These are phyloP conservation scores for Xiphophorus birchmanni DNA, from an alignment of 2,797 vertebrate genomes.

Conservation along the genomic window DNA sequence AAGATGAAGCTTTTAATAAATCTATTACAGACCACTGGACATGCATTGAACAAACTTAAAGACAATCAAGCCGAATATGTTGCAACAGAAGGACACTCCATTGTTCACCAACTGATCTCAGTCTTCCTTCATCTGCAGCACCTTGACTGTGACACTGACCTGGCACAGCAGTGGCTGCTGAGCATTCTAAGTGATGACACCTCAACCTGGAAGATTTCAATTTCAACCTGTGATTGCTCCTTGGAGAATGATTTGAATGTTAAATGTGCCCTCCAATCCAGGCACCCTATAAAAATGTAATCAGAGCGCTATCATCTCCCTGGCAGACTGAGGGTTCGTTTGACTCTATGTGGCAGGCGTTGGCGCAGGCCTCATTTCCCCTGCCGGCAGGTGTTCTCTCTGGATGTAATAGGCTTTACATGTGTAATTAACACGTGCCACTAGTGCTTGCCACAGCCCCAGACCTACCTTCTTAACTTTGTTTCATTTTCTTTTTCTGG, in stretches of 20 bases:
- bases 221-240: conserved; percentile 78
- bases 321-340: conserved; percentile 69
- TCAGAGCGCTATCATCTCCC: conserved; percentile 86
- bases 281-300: conserved; percentile 78
- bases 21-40: not conserved
- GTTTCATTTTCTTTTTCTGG: conserved; percentile 44
- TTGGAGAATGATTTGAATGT: conserved; percentile 84
- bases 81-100: conserved; percentile 1
- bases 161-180: conserved; percentile 14
- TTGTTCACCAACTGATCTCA: conserved; percentile 29
- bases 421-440: conserved; percentile 96
- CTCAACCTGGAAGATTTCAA: conserved; percentile 78
- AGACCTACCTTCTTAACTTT: conserved; percentile 58
- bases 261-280: conserved; percentile 80
- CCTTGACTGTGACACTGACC: conserved; percentile 41
- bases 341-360: conserved; percentile 81
- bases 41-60: not conserved
- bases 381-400: conserved; percentile 93
- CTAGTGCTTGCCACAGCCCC: conserved; percentile 61
- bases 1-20: not conserved
- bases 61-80: not conserved
- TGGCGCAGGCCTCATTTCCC: conserved; percentile 89
- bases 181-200: conserved; percentile 65
- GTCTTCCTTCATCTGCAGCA: conserved; percentile 32
- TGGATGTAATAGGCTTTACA: conserved; percentile 92